Evolutionary conservation across 2,888 invertebrate genomes (phyloP).

Genomic region (Electrophaes corylata): DNA sequence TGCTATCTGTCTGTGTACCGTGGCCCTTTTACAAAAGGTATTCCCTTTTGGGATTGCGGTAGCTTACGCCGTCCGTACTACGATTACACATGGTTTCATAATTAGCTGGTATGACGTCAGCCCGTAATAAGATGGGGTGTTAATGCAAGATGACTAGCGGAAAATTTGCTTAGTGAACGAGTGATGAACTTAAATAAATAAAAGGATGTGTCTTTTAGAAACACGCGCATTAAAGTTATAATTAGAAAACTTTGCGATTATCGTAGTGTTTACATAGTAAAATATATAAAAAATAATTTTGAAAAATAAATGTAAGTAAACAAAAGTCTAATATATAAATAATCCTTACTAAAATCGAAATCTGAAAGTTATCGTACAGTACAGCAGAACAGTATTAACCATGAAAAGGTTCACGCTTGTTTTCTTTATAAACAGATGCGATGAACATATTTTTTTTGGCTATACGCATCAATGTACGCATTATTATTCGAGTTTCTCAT

Average conservation of each 20-base stretch:
- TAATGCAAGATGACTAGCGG: too few relatives aligned
- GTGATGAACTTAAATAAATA: too few relatives aligned
- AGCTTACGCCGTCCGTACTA: constrained; percentile 29
- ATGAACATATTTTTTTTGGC: constrained; percentile 26
- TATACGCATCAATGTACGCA: constrained; percentile 28
- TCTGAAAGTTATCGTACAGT: neutral
- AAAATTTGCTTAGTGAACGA: too few relatives aligned
- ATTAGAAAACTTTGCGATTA: too few relatives aligned
- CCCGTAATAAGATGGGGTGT: neutral
- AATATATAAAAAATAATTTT: too few relatives aligned
- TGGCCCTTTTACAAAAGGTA: constrained; percentile 28
- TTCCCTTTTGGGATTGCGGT: constrained; percentile 52
- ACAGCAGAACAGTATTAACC: constrained; percentile 8
- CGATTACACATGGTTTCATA: constrained; percentile 31
- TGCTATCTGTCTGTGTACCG: constrained; percentile 19
- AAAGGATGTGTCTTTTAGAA: too few relatives aligned
- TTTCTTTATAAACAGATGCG: constrained; percentile 22
- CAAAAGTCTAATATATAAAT: neutral
- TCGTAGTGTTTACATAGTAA: too few relatives aligned
- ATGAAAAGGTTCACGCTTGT: constrained; percentile 17
- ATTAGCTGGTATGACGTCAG: constrained; percentile 33
- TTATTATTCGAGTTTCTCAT: constrained; percentile 26
- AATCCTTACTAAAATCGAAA: constrained; percentile 13
- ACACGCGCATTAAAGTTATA: too few relatives aligned
- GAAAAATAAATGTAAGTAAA: too few relatives aligned